A percentile compares a stretch with the other conserved stretches of the same genome.
Evolutionary conservation across 2,113 vertebrate genomes (phyloP).

Genomic region (Ictalurus punctatus): DNA sequence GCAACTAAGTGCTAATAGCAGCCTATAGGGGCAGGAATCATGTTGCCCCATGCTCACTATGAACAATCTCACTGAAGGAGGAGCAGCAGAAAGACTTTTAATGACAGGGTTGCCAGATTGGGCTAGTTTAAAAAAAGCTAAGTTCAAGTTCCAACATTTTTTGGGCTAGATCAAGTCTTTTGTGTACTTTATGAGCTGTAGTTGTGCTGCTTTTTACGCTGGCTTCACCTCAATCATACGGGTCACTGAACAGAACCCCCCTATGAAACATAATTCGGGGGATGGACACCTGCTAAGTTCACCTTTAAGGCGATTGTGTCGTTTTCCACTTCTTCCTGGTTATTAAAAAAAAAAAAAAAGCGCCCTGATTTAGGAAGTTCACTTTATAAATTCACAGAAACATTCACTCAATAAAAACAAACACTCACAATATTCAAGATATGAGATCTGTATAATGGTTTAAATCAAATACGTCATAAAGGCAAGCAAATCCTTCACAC

Average conservation of each 20-base stretch:
- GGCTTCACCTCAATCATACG: neutral
- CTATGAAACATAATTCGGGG: neutral
- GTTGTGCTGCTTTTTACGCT: neutral
- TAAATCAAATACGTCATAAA: neutral
- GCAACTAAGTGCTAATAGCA: too few species aligned
- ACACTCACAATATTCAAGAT: neutral
- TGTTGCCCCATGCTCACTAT: too few species aligned
- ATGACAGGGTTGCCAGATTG: too few species aligned
- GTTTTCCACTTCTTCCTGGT: neutral
- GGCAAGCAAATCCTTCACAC: neutral
- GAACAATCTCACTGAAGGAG: too few species aligned
- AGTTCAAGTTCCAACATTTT: neutral
- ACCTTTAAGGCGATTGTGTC: neutral
- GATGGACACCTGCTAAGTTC: neutral
- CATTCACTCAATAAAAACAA: neutral
- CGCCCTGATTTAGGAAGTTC: neutral
- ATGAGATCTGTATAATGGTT: neutral
- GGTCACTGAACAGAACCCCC: neutral
- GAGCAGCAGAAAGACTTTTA: too few species aligned
- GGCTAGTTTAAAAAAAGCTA: too few species aligned
- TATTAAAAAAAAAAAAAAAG: neutral
- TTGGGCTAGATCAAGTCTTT: neutral
- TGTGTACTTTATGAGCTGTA: neutral
- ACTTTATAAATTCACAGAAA: neutral
- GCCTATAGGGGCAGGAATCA: too few species aligned